Percentiles rank a stretch among this genome's conserved stretches.
These are phyloP conservation scores for Amblyraja radiata DNA, from an alignment of 2,797 vertebrate genomes.

Conservation along the genomic window DNA sequence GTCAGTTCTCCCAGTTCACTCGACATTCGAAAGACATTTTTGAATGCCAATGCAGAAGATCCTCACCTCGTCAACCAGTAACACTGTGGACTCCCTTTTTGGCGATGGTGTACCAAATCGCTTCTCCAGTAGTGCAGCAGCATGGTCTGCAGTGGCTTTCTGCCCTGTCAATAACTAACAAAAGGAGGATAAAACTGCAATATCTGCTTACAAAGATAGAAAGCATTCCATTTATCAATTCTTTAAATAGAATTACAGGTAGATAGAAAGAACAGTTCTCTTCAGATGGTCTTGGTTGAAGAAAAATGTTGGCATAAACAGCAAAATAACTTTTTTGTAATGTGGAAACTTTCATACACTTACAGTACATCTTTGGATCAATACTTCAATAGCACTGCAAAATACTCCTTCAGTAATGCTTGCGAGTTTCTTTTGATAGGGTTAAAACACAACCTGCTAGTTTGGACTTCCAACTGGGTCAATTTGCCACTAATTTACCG, in stretches of 20 bases:
- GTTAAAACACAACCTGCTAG: neutral
- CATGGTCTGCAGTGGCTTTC: conserved; percentile 81
- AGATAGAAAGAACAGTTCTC: neutral
- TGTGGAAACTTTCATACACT: neutral
- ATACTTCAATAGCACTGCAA: neutral
- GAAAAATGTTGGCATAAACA: neutral
- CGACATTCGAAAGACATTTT: too few species aligned
- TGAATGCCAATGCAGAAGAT: neutral
- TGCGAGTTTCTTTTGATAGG: neutral
- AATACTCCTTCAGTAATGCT: neutral
- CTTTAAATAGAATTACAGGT: neutral
- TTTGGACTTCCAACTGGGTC: neutral
- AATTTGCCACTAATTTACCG: neutral
- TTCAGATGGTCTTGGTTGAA: neutral
- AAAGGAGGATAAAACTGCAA: neutral
- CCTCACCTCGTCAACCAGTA: conserved; percentile 86
- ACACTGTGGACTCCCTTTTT: conserved; percentile 74
- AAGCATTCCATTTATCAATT: neutral
- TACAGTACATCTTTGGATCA: neutral
- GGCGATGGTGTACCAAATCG: conserved; percentile 66
- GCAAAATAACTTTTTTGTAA: neutral
- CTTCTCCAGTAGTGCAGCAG: conserved; percentile 75
- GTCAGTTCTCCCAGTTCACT: too few species aligned
- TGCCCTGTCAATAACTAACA: conserved; percentile 79
- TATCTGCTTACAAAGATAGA: neutral